Conservation (phyloP, 2,888 invertebrate species). For the Athalia cordata region DNA sequence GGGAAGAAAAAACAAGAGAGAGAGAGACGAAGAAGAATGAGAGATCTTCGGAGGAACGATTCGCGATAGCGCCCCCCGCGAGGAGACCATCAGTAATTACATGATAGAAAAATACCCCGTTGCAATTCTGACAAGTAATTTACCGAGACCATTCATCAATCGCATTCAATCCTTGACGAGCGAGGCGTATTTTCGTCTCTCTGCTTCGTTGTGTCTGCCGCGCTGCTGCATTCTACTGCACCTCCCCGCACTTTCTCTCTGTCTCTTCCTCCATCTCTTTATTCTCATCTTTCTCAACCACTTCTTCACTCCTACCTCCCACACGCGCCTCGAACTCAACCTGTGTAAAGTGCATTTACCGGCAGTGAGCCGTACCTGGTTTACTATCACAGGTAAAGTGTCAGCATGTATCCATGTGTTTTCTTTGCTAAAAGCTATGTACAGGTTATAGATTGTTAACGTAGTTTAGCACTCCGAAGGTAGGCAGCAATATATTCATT, state of each 20-base stretch:
- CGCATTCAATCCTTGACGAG: conserved; percentile 45
- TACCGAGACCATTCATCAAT: conserved; percentile 45
- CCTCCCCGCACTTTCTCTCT: neutral
- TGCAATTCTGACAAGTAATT: conserved; percentile 44
- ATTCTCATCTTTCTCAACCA: neutral
- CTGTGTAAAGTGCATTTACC: conserved; percentile 3
- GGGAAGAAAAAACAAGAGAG: too few relatives aligned
- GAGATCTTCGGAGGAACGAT: conserved; percentile 23
- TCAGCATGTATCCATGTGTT: too few relatives aligned
- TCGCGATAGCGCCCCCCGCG: conserved; percentile 44
- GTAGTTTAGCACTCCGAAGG: neutral
- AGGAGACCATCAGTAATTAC: conserved; percentile 38
- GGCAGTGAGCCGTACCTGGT: too few relatives aligned
- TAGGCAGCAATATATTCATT: conserved; percentile 4
- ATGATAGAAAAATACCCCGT: conserved; percentile 37
- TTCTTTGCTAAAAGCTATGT: neutral
- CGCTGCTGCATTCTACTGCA: neutral
- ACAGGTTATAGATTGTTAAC: conserved; percentile 14
- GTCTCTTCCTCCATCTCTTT: neutral
- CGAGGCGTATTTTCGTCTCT: conserved; percentile 41
- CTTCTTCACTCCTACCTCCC: neutral
- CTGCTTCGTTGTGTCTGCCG: neutral
- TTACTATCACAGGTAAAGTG: neutral
- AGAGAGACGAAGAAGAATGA: conserved; percentile 10
- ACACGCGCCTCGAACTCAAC: conserved; percentile 16